These are phyloP conservation scores for Himalopsyche tibetana DNA, from an alignment of 2,888 invertebrate species.

Conservation along the genomic window DNA sequence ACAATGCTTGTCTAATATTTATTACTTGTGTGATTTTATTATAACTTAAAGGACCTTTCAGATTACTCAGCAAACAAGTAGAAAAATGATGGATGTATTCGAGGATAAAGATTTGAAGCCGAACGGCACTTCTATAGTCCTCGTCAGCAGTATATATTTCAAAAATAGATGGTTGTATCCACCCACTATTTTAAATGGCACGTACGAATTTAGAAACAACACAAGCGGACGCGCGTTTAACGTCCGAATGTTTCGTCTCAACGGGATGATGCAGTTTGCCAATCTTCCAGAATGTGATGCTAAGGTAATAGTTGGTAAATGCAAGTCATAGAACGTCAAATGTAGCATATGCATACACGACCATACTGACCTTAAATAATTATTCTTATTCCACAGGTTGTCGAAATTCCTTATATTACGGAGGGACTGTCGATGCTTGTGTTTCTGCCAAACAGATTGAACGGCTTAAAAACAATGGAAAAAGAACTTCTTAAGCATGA, in stretches of 20 bases:
- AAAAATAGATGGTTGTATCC: slow-evolving; percentile 73
- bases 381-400: slow-evolving; percentile 68
- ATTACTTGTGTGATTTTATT: no score
- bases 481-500: slow-evolving; percentile 67
- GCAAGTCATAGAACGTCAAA: no score
- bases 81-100: slow-evolving; percentile 73
- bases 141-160: slow-evolving; percentile 71
- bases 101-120: slow-evolving; percentile 72
- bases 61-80: slow-evolving; percentile 69
- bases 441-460: slow-evolving; percentile 70
- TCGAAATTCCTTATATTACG: slow-evolving; percentile 73
- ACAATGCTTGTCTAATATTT: no score
- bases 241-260: slow-evolving; percentile 72
- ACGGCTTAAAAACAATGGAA: slow-evolving; percentile 69
- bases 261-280: slow-evolving; percentile 73
- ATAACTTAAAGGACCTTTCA: slow-evolving; percentile 28
- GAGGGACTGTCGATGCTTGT: slow-evolving; percentile 71
- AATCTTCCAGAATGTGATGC: slow-evolving; percentile 72
- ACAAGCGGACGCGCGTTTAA: slow-evolving; percentile 66
- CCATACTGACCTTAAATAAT: background rate
- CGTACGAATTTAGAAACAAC: slow-evolving; percentile 69
- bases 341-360: no score
- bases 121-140: slow-evolving; percentile 69
- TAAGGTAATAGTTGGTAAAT: slow-evolving; percentile 69
- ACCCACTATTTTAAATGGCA: slow-evolving; percentile 74